A percentile compares a stretch with the other conserved stretches of the same genome.
These are phyloP conservation scores for Gastrophryne carolinensis DNA, from an alignment of 2,797 vertebrate genomes.

Conservation along the genomic window DNA sequence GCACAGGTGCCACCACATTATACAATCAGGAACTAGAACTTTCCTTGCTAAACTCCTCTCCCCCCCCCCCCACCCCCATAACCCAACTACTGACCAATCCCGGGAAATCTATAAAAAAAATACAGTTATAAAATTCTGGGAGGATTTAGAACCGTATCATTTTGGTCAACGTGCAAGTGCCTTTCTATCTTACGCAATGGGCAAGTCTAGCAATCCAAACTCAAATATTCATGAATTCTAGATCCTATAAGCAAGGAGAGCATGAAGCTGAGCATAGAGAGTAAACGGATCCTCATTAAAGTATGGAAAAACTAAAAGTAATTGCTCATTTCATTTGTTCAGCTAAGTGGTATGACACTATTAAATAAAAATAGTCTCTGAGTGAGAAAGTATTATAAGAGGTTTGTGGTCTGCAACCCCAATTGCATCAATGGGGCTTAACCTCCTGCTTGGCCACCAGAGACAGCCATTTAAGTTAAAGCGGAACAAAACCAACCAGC, in stretches of 20 bases:
- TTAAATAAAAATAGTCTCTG: too few relatives aligned
- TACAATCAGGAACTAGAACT: not conserved
- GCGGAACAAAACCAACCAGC: too few relatives aligned
- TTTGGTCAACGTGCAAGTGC: not conserved
- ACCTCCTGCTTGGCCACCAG: too few relatives aligned
- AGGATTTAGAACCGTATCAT: not conserved
- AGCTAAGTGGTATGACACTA: too few relatives aligned
- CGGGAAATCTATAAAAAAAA: constrained; percentile 33
- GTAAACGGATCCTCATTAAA: too few relatives aligned
- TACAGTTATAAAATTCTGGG: constrained; percentile 10
- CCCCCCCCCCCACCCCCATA: not conserved
- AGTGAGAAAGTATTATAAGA: too few relatives aligned
- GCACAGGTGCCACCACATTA: not conserved
- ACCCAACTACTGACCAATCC: not conserved
- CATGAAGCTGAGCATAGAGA: not conserved
- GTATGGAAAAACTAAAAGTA: too few relatives aligned
- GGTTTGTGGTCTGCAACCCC: too few relatives aligned
- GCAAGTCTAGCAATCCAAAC: not conserved
- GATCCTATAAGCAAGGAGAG: not conserved
- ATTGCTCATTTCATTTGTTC: too few relatives aligned
- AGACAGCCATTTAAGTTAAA: too few relatives aligned
- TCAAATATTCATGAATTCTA: not conserved
- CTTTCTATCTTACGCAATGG: not conserved
- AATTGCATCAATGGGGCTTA: too few relatives aligned
- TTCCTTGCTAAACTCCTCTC: not conserved